Conservation (phyloP, 2,797 vertebrate genomes). For the Sarcophilus harrisii region DNA sequence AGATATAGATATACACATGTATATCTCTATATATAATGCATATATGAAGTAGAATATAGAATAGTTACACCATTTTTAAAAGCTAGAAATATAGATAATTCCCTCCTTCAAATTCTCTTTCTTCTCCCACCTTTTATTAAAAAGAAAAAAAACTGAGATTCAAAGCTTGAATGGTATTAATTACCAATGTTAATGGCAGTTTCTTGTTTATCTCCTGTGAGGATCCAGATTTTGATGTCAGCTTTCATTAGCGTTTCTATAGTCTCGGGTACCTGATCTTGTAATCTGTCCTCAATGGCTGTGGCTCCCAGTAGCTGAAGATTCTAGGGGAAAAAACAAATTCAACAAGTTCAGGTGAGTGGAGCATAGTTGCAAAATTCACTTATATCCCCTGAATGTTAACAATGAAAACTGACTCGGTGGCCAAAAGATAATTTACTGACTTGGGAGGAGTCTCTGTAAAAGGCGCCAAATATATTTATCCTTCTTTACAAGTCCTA, state of each 20-base stretch:
- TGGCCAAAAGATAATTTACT: conserved; percentile 22
- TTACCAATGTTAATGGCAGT: conserved; percentile 99
- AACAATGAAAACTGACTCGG: conserved; percentile 47
- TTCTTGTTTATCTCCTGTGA: conserved; percentile 99
- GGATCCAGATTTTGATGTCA: conserved; percentile 99
- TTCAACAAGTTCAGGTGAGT: neutral
- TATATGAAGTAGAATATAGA: neutral
- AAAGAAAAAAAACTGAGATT: neutral
- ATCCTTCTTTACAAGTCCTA: conserved; percentile 10
- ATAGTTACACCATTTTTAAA: neutral
- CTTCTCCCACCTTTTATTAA: conserved; percentile 36
- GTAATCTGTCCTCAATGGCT: conserved; percentile 98
- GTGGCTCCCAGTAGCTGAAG: conserved; percentile 97
- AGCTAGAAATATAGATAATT: neutral
- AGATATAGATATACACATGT: neutral
- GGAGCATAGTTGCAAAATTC: neutral
- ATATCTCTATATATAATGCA: neutral
- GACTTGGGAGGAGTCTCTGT: neutral
- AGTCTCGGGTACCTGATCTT: conserved; percentile 98
- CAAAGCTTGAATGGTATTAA: conserved; percentile 9
- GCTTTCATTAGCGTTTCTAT: conserved; percentile 99
- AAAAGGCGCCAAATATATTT: neutral
- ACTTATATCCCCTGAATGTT: neutral
- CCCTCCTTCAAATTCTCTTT: conserved; percentile 15
- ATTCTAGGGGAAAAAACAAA: conserved; percentile 86